These are phyloP conservation scores for Lepidocolaptes lacrymiger DNA, from an alignment of 2,797 vertebrate species.

Conservation along the genomic window DNA sequence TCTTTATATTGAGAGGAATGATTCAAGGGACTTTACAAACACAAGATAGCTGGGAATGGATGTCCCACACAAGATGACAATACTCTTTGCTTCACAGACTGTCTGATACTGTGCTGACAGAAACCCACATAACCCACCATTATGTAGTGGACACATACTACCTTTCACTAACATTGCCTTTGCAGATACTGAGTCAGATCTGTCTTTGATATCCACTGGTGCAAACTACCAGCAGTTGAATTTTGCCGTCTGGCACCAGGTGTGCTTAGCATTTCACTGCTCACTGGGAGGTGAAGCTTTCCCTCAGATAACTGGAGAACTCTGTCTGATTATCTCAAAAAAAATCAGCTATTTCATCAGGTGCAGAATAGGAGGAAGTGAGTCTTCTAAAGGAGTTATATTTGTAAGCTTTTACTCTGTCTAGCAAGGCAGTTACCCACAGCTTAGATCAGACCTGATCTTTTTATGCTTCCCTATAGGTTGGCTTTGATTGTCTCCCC, in stretches of 20 bases:
- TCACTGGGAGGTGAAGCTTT: not conserved
- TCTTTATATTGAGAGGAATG: not conserved
- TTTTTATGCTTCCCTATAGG: constrained; percentile 19
- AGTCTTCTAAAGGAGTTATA: not conserved
- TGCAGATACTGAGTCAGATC: not conserved
- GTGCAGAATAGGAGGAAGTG: not conserved
- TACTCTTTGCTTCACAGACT: not conserved
- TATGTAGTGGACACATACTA: not conserved
- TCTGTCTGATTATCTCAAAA: constrained; percentile 2
- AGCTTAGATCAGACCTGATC: constrained; percentile 22
- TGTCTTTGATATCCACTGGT: not conserved
- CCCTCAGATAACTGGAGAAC: not conserved
- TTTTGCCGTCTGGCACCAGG: not conserved
- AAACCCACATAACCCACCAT: not conserved
- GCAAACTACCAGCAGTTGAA: not conserved
- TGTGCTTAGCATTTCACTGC: not conserved
- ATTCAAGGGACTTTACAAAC: rapidly evolving
- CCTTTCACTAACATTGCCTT: not conserved
- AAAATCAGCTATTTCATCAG: constrained; percentile 15
- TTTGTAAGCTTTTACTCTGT: constrained; percentile 16
- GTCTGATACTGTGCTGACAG: not conserved
- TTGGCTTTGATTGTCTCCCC: constrained; percentile 21
- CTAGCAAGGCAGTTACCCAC: constrained; percentile 10
- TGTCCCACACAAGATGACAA: not conserved
- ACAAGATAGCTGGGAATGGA: not conserved